Evolutionary conservation across 1,140 invertebrate genomes (phyloP).

Genomic region (Vanessa tameamea): DNA sequence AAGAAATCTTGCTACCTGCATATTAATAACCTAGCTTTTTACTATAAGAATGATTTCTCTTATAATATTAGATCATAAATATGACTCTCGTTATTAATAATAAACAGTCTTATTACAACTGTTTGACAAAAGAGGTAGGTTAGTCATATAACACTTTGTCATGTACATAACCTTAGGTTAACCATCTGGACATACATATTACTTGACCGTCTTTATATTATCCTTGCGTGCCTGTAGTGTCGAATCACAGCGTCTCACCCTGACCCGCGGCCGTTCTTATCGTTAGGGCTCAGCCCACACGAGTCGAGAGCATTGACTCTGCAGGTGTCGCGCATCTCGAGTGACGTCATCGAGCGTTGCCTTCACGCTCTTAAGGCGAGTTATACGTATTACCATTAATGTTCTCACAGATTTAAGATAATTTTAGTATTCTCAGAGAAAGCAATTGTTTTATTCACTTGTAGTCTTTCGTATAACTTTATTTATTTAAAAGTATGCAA

Average conservation of each 20-base stretch:
- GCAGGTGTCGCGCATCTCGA: slow-evolving; percentile 55
- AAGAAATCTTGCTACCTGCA: too few species aligned
- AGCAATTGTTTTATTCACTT: too few species aligned
- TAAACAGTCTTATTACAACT: too few species aligned
- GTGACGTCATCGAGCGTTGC: slow-evolving; percentile 50
- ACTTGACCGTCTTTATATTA: slow-evolving; percentile 8
- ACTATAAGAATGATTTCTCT: too few species aligned
- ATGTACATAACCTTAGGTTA: neutral
- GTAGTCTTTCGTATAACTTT: too few species aligned
- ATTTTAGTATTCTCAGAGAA: neutral
- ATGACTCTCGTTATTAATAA: too few species aligned
- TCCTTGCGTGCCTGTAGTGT: slow-evolving; percentile 11
- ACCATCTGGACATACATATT: slow-evolving; percentile 5
- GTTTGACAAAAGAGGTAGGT: too few species aligned
- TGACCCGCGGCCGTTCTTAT: slow-evolving; percentile 29
- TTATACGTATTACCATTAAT: slow-evolving; percentile 3
- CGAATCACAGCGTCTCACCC: slow-evolving; percentile 28
- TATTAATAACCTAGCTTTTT: too few species aligned
- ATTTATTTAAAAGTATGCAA: too few species aligned
- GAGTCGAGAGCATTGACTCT: slow-evolving; percentile 53
- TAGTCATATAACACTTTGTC: neutral
- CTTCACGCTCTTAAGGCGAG: slow-evolving; percentile 31
- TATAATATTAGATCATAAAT: too few species aligned
- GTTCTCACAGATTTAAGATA: too few species aligned
- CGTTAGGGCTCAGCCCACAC: slow-evolving; percentile 48